Percentiles rank a stretch among this genome's conserved stretches.
These are phyloP conservation scores for Leptopilina syphax DNA, from an alignment of 2,888 invertebrate species.

Conservation along the genomic window DNA sequence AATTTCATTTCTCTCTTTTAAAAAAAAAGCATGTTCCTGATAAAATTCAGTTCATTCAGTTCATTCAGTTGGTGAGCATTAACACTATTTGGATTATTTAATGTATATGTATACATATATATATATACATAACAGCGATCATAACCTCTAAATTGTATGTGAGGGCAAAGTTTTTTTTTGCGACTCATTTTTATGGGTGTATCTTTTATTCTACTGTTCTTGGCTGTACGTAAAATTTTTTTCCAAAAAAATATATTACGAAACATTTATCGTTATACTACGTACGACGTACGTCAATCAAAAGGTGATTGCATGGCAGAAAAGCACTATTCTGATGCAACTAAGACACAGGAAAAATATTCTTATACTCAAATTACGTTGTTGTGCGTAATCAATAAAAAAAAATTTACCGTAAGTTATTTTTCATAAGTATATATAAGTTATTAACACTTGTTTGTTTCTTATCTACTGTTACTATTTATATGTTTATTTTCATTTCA, in stretches of 20 bases:
- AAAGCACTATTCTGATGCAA: slow-evolving; percentile 22
- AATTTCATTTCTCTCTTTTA: background rate
- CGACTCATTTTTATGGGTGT: slow-evolving; percentile 32
- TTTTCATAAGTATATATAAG: background rate
- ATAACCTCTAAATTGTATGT: slow-evolving; percentile 16
- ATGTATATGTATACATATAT: background rate
- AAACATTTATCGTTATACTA: background rate
- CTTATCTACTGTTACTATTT: background rate
- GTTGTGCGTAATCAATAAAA: background rate
- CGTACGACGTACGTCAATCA: slow-evolving; percentile 20
- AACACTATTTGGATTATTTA: background rate
- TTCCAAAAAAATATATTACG: slow-evolving; percentile 9
- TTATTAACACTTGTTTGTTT: background rate
- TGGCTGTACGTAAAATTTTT: background rate
- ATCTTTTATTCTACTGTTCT: background rate
- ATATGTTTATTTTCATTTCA: background rate
- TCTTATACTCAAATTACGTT: slow-evolving; percentile 8
- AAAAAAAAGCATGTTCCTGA: background rate
- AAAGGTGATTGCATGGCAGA: slow-evolving; percentile 27
- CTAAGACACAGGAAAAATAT: background rate
- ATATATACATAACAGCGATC: background rate
- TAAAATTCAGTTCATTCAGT: background rate
- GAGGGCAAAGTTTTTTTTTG: slow-evolving; percentile 31
- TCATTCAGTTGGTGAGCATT: background rate
- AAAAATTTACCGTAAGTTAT: background rate